A percentile compares a stretch with the other conserved stretches of the same genome.
Conservation (phyloP, 2,797 vertebrate genomes). For the Liparis tanakae region DNA sequence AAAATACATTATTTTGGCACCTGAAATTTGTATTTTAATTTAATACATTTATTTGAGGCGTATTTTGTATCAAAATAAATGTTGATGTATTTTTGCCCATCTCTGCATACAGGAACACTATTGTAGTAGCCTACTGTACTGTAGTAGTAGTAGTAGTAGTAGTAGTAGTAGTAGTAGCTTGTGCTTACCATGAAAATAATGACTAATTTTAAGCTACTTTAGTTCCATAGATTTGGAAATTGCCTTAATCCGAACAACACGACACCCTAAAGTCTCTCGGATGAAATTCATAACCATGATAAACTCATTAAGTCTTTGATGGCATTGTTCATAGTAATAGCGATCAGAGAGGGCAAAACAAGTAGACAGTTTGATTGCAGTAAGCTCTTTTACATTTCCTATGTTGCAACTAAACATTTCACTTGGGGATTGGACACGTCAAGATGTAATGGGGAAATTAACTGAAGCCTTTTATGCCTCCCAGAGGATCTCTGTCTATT, state of each 20-base stretch:
- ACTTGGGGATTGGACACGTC: neutral
- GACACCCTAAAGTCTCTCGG: neutral
- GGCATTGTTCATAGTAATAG: neutral
- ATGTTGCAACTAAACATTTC: constrained; percentile 2
- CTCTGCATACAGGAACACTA: neutral
- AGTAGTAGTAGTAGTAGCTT: neutral
- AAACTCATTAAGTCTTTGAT: neutral
- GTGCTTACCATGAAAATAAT: neutral
- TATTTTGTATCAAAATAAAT: too few relatives aligned
- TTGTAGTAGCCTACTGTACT: neutral
- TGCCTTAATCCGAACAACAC: neutral
- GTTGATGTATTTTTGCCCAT: too few relatives aligned
- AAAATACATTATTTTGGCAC: too few relatives aligned
- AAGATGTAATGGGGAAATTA: constrained; percentile 1
- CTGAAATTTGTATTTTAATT: too few relatives aligned
- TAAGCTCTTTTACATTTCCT: neutral
- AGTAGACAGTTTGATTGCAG: neutral
- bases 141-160: too few relatives aligned
- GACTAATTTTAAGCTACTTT: neutral
- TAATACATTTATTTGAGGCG: too few relatives aligned
- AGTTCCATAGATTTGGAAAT: neutral
- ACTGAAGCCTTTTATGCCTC: neutral
- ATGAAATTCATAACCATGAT: neutral
- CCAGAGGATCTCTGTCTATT: constrained; percentile 3
- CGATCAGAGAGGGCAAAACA: neutral